Evolutionary conservation across 1,140 invertebrate species (phyloP).

Genomic region (Aleiodes sp.): DNA sequence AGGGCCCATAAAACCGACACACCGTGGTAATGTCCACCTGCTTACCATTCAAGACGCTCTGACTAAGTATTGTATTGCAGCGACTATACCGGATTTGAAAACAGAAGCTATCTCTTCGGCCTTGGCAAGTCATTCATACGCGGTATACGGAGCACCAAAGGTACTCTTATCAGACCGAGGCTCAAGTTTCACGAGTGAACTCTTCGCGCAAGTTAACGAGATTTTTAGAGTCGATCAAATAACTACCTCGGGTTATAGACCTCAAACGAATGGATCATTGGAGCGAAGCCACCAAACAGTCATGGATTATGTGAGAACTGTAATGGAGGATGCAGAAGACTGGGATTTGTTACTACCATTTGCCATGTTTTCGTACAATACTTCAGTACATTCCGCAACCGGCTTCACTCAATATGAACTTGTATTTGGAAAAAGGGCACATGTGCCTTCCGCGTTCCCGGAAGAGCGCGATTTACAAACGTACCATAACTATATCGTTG

Average conservation of each 20-base stretch:
- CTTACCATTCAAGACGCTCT: conserved; percentile 43
- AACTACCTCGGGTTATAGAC: conserved; percentile 24
- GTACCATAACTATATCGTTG: background rate
- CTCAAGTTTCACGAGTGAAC: no score
- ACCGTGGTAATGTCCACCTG: background rate
- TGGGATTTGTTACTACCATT: conserved; percentile 8
- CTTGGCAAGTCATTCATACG: conserved; percentile 23
- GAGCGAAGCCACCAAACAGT: conserved; percentile 8
- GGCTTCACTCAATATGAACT: background rate
- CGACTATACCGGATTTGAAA: conserved; percentile 37
- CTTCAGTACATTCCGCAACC: background rate
- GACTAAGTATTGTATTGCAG: no score
- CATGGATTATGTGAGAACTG: background rate
- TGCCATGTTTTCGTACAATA: background rate
- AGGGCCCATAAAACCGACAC: no score
- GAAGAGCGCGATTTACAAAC: background rate
- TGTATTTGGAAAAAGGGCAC: background rate
- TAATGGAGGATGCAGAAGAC: background rate
- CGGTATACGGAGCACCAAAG: no score
- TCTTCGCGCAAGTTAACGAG: no score
- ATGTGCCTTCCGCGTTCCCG: conserved; percentile 12
- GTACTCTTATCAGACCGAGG: conserved; percentile 47
- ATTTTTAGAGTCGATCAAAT: no score
- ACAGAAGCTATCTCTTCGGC: conserved; percentile 39
- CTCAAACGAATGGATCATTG: conserved; percentile 23